Base-by-base conservation (phyloP, 53 echinoderm and acorn worm genomes). In the Pentamera pediparva region DNA sequence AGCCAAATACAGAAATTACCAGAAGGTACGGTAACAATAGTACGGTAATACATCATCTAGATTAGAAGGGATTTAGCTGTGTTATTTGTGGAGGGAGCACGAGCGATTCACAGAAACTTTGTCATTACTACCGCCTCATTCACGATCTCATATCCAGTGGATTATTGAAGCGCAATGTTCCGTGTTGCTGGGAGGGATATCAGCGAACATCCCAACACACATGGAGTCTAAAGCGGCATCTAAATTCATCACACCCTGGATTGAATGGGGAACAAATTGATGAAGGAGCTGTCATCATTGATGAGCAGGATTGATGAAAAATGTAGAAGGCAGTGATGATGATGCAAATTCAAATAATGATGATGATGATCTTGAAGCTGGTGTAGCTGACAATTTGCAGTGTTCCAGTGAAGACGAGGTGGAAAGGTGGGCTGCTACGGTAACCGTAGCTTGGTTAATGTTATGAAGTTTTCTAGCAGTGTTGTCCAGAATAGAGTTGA, bases 401-500 rank as follows among this genome's bases (percentile, higher is more conserved):
- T n/a, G n/a, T n/a, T 56, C 20, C 24, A 8, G 18, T n/a, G 11
- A 8, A 8, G 11, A 56, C 11, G 62, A 62, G 21, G 12, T 62
- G 11, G 9, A 32, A 21, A 12, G 33, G 21, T 0, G 34, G 36
- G 62, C 62, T 32, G 33, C 33, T 12, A n/a, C n/a, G n/a, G n/a
- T n/a, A n/a, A n/a, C n/a, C n/a, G n/a, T n/a, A 1, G 38, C 38
- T 3, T 3, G 21, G 62, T 62, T 17, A 30, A 35, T 62, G 62
- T 35, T 33, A 29, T 61, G 35, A 61, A 61, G 35, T 12, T 22
- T 13, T 62, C 62, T 15, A 62, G 62, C 17, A 62, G 62, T 62
- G 62, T 62, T 17, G 62, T 62, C 21, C 62, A 61, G 26, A 65
- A 40, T 40, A 65, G 38, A 15, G 65, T 65, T 19, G 41, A 65